Base-by-base conservation (phyloP, 2,888 invertebrate species). In the Gastracanthus pulcherrimus region DNA sequence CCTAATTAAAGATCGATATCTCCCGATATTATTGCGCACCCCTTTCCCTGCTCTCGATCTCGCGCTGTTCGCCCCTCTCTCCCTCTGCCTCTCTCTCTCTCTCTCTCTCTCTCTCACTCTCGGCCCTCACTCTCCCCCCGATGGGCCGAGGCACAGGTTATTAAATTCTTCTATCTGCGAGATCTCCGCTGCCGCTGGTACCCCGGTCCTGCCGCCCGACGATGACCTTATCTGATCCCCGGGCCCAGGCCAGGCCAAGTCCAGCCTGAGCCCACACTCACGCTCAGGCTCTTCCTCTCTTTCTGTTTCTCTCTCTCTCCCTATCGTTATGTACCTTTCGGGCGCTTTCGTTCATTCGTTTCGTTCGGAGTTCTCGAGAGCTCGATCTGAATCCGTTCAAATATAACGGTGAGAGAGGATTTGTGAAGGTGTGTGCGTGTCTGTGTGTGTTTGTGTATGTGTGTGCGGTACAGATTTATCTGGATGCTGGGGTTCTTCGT, bases 1-100 rank as follows among this genome's bases (percentile, higher is more conserved):
- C 90, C 91, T 91, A 91, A 91, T 91, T 91, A 91, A 91, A 91
- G 91, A 91, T 91, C 91, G 87, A 91, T 91, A 91, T 91, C 91
- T 90, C 85, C 83, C 90, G 90, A 91, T 91, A 91, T 91, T 91
- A 91, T 91, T 91, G 91, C 91, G 88, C 88, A 88, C 87, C 87
- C 87, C 86, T 84, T 82, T 70, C n/a, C n/a, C n/a, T n/a, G n/a
- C n/a, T n/a, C n/a, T n/a, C n/a, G n/a, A n/a, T n/a, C n/a, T n/a
- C n/a, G 23, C 64, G 16, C 38, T 16, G 45, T 34, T 55, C 26
- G 41, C 13, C 26, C 19, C 23, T 67, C 64, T n/a, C 67, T 69
- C 36, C 6, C 74, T 51, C 51, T 79, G 79, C 48, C 45, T 34
- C 70, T 62, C 74, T 38, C 70, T 58, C 71, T 31, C 36, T 4